Conservation (phyloP, 2,113 vertebrate genomes). For the Myodes glareolus region DNA sequence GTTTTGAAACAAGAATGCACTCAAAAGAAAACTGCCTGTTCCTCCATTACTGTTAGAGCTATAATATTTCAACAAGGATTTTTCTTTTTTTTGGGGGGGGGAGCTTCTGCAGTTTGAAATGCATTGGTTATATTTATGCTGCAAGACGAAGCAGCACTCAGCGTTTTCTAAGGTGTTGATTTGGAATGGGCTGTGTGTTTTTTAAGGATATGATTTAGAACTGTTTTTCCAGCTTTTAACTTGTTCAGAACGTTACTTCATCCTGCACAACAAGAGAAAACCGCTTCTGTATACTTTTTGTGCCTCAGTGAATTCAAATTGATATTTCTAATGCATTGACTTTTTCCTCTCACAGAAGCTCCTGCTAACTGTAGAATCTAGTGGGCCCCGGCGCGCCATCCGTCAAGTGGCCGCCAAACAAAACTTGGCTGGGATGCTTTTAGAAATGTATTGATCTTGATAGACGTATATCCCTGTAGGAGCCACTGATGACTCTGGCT, state of each 20-base stretch:
- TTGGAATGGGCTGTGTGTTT: not conserved
- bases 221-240: constrained; percentile 37
- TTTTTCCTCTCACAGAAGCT: constrained; percentile 56
- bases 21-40: constrained; percentile 62
- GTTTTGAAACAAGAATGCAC: constrained; percentile 20
- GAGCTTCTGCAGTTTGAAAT: constrained; percentile 47
- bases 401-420: constrained; percentile 35
- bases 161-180: constrained; percentile 18
- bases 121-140: constrained; percentile 56
- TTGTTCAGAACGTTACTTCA: constrained; percentile 57
- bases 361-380: constrained; percentile 54
- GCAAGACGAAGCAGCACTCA: constrained; percentile 29
- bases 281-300: not conserved
- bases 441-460: constrained; percentile 36
- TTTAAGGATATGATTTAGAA: constrained; percentile 44
- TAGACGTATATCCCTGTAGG: not conserved
- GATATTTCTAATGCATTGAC: constrained; percentile 49
- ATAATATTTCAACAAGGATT: constrained; percentile 53
- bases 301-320: constrained; percentile 43
- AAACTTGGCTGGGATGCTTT: constrained; percentile 14
- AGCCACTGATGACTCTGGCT: not conserved
- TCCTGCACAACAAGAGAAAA: constrained; percentile 33
- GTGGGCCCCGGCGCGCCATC: not conserved
- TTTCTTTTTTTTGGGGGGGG: not conserved
- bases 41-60: constrained; percentile 28